Conservation (phyloP, 2,113 vertebrate genomes). For the Merops nubicus region DNA sequence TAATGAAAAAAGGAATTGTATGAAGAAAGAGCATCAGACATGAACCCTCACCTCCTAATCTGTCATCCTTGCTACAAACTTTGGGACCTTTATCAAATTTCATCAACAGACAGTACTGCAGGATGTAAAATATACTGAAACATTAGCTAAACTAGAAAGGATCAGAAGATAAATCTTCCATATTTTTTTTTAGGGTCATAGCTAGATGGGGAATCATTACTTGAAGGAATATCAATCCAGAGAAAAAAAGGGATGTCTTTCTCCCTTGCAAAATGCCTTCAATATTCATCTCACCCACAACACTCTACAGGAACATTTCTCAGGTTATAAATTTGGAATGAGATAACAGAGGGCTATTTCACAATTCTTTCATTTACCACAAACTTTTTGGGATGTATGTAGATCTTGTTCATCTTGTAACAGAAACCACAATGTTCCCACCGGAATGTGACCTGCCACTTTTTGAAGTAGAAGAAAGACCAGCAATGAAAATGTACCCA, state of each 20-base stretch:
- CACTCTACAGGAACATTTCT: background rate
- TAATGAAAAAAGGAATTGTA: background rate
- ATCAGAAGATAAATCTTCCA: background rate
- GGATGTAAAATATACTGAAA: background rate
- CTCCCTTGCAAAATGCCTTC: background rate
- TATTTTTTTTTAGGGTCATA: background rate
- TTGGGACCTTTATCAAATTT: background rate
- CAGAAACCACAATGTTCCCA: constrained; percentile 6
- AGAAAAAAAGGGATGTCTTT: background rate
- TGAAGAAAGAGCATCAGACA: background rate
- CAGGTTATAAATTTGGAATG: constrained; percentile 1
- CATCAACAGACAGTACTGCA: background rate
- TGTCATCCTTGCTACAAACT: background rate
- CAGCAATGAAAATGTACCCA: constrained; percentile 20
- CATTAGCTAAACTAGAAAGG: background rate
- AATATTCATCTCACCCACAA: background rate
- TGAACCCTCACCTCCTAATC: background rate
- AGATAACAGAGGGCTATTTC: background rate
- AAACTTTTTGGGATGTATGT: background rate
- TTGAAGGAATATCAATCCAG: background rate
- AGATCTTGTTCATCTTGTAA: constrained; percentile 20
- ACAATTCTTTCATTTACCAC: constrained; percentile 2
- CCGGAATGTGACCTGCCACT: constrained; percentile 1
- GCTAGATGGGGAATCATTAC: background rate
- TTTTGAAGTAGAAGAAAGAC: constrained; percentile 29